Percentiles rank a stretch among this genome's conserved stretches.
These are phyloP conservation scores for Rachycentron canadum DNA, from an alignment of 2,797 vertebrate species.

Conservation along the genomic window DNA sequence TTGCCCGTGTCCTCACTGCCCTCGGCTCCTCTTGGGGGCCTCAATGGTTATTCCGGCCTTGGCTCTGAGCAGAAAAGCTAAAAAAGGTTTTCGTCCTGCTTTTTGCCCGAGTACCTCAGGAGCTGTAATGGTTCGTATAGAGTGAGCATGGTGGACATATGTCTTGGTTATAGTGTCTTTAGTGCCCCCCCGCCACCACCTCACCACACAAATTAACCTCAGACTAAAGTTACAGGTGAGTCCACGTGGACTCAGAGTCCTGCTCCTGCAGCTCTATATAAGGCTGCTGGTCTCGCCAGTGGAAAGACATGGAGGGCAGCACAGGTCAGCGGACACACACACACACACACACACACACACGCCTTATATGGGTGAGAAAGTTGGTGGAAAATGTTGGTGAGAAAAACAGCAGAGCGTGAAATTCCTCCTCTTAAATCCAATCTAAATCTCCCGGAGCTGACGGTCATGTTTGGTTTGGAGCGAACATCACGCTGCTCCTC, in stretches of 20 bases:
- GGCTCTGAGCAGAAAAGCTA: too few species aligned
- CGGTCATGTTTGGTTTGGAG: constrained; percentile 53
- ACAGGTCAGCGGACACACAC: constrained; percentile 47
- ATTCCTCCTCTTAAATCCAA: constrained; percentile 60
- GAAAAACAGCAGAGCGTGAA: constrained; percentile 63
- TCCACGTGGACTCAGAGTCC: background rate
- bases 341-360: constrained; percentile 47
- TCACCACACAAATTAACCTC: background rate
- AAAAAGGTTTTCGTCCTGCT: too few species aligned
- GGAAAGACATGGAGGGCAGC: constrained; percentile 42
- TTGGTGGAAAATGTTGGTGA: constrained; percentile 59
- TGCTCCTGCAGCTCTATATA: constrained; percentile 62
- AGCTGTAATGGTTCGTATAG: too few species aligned
- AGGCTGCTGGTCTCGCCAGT: constrained; percentile 40
- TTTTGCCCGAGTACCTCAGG: too few species aligned
- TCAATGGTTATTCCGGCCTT: too few species aligned
- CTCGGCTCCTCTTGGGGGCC: too few species aligned
- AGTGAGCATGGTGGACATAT: too few species aligned
- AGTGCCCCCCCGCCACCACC: too few species aligned
- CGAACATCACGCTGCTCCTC: constrained; percentile 5
- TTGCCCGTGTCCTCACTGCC: too few species aligned
- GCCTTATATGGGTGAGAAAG: constrained; percentile 64
- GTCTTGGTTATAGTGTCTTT: too few species aligned
- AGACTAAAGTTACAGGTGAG: constrained; percentile 25
- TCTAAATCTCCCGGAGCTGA: constrained; percentile 47